Evolutionary conservation across 2,888 invertebrate genomes (phyloP).

Genomic region (Monoplex corrugatus): DNA sequence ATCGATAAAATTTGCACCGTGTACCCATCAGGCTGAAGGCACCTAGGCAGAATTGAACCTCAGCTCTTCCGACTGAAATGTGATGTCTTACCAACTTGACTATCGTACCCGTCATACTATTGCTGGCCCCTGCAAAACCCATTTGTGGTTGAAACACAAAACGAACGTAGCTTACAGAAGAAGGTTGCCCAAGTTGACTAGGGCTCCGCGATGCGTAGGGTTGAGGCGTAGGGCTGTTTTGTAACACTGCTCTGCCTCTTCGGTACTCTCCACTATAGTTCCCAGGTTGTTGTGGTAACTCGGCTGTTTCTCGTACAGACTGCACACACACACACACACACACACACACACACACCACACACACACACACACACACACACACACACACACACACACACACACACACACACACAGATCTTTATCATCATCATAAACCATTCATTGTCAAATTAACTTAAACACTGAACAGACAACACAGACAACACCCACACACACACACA

Average conservation of each 20-base stretch:
- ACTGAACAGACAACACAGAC: background rate
- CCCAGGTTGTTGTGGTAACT: conserved; percentile 94
- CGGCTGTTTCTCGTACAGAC: conserved; percentile 92
- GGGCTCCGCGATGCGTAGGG: conserved; percentile 90
- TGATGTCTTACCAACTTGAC: too few relatives aligned
- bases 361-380: background rate
- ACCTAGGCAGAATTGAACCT: too few relatives aligned
- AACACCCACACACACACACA: background rate
- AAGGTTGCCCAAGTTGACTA: conserved; percentile 91
- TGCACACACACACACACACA: conserved; percentile 77
- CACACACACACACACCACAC: background rate
- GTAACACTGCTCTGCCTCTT: conserved; percentile 89
- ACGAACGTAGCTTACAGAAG: conserved; percentile 84
- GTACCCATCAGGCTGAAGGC: too few relatives aligned
- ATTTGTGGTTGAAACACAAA: too few relatives aligned
- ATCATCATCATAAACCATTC: background rate
- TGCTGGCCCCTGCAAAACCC: too few relatives aligned
- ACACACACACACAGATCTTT: conserved; percentile 20
- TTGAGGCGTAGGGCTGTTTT: conserved; percentile 84
- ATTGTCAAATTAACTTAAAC: background rate
- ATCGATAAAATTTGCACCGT: too few relatives aligned
- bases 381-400: background rate
- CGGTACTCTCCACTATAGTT: conserved; percentile 87
- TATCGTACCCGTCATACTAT: too few relatives aligned
- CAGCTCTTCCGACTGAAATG: too few relatives aligned